Evolutionary conservation across 2,888 invertebrate species (phyloP), one percentile per base, ranked within the genome.

Genomic region (Synanthedon andrenaeformis): DNA sequence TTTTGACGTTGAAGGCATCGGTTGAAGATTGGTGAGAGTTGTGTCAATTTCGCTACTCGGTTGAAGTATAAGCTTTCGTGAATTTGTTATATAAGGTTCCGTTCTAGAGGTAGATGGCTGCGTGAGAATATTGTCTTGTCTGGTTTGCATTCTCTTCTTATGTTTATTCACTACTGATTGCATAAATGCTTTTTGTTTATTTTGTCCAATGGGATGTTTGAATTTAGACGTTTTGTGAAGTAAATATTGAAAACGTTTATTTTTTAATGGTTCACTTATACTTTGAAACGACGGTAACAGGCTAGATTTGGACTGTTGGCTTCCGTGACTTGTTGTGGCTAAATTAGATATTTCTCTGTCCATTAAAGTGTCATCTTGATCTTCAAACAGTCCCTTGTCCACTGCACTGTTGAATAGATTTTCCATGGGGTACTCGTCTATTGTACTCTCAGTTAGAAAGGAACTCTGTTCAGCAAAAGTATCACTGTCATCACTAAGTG

Each of bases 341-440:
- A 87, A 67, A 61, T 86, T 87, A 49, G 87, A 86, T 68, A 87
- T 87, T 64, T 87, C 86, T 54, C 86, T 72, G 60, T 87, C 87
- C 82, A 86, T 82, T 80, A 84, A 80, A 19, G 84, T 79, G 58
- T 85, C 84, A 56, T 85, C 82, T 61, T 84, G 82, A 49, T 86
- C 82, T 59, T 85, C 82, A 69, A 87, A 86, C 49, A 87, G 63
- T 3, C 87, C 86, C 69, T 86, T 85, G 57, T 87, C 87, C 51
- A 86, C 83, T 19, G 84, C 86, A 78, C 80, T 86, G 60, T 86
- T 87, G 57, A 87, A 87, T 17, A 87, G 73, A 64, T 85, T 85
- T 59, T 87, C 87, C 87, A 88, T 88, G 41, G 88, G 87, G 58
- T 87, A 87, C 62, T 87, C 86, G 66, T 86, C 87, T 64, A 86